phyloP scores from a whole-genome alignment of 1,140 invertebrate species.

The Microplitis mediator region DNA sequence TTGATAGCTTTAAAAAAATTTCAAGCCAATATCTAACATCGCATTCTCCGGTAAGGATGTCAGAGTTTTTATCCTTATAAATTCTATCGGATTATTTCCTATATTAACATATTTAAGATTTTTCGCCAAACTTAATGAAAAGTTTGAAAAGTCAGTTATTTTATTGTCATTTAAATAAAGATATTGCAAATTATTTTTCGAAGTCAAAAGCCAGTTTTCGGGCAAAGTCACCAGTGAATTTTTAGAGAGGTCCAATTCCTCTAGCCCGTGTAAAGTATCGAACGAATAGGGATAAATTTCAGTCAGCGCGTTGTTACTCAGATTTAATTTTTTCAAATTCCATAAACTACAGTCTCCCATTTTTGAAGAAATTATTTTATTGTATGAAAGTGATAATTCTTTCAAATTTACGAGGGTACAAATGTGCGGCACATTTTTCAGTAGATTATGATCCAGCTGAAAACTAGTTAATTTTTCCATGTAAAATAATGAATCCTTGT shows the following conservation, averaged over 20 bases:
- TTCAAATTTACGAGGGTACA: background rate
- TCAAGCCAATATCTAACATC: no score
- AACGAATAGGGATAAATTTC: background rate
- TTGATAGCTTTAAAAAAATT: no score
- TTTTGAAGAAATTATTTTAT: background rate
- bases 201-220: background rate
- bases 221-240: background rate
- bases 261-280: background rate
- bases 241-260: background rate
- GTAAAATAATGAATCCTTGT: background rate
- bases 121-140: slow-evolving; percentile 19
- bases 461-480: background rate
- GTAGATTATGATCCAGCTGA: background rate
- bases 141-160: background rate
- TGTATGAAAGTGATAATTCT: slow-evolving; percentile 3
- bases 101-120: slow-evolving; percentile 21
- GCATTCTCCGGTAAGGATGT: background rate
- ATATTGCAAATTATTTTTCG: background rate
- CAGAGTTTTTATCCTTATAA: background rate
- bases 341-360: background rate
- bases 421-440: slow-evolving; percentile 5
- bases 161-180: background rate
- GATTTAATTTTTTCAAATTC: background rate
- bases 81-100: slow-evolving; percentile 22
- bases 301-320: background rate